Evolutionary conservation across 2,888 invertebrate species (phyloP).

Genomic region (Theodoxus fluviatilis): DNA sequence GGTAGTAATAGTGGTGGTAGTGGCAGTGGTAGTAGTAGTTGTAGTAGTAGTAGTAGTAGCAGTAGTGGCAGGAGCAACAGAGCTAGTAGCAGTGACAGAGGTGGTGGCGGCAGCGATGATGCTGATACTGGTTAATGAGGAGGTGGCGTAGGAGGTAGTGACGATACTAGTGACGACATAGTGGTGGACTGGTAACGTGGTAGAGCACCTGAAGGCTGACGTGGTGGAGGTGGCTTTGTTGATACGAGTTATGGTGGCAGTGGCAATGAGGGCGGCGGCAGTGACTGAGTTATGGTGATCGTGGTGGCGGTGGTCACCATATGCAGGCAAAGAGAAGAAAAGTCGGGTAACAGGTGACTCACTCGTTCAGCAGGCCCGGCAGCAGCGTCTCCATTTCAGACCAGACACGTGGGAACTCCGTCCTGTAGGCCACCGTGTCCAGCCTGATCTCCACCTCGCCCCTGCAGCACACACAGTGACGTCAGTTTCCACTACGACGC

Average conservation of each 20-base stretch:
- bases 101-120: not conserved
- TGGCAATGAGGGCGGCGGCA: not conserved
- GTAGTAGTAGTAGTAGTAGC: slow-evolving; percentile 1
- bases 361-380: slow-evolving; percentile 48
- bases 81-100: not conserved
- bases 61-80: not conserved
- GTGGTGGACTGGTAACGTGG: too few relatives aligned
- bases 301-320: too few relatives aligned
- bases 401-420: slow-evolving; percentile 54
- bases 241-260: slow-evolving; percentile 4
- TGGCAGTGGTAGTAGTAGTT: not conserved
- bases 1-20: not conserved
- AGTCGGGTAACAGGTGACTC: slow-evolving; percentile 22
- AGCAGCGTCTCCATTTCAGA: slow-evolving; percentile 44
- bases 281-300: too few relatives aligned
- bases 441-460: slow-evolving; percentile 60
- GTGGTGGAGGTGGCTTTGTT: not conserved
- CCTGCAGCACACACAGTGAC: slow-evolving; percentile 39
- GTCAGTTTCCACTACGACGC: too few relatives aligned
- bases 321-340: too few relatives aligned
- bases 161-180: too few relatives aligned
- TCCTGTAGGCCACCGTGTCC: slow-evolving; percentile 50
- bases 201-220: too few relatives aligned
- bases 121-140: not conserved
- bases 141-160: not conserved